Conservation (phyloP, 2,113 vertebrate species). For the Alethe castanea region DNA sequence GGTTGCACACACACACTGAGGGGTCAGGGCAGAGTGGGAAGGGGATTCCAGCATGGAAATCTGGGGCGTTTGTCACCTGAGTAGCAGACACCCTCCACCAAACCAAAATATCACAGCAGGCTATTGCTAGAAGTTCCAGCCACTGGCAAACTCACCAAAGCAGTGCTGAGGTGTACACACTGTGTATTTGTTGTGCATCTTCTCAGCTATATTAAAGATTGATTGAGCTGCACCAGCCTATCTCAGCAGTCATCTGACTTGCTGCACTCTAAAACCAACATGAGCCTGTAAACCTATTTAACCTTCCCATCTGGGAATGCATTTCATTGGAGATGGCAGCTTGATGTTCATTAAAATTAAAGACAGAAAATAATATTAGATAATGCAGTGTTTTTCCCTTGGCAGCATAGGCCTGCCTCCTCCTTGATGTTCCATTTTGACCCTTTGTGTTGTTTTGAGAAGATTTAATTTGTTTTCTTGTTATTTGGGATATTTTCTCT, state of each 20-base stretch:
- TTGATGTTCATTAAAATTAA: constrained; percentile 34
- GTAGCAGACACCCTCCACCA: not conserved
- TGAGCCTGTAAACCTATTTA: constrained; percentile 6
- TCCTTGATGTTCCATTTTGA: not conserved
- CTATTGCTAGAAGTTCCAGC: not conserved
- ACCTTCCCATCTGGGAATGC: not conserved
- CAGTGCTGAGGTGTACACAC: not conserved
- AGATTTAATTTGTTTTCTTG: not conserved
- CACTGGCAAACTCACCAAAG: not conserved
- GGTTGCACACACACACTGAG: not conserved
- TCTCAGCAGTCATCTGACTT: not conserved
- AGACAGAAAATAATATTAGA: not conserved
- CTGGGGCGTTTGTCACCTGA: not conserved
- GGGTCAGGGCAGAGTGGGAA: not conserved
- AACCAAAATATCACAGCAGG: not conserved
- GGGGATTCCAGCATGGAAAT: not conserved
- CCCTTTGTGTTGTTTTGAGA: not conserved
- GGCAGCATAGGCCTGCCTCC: not conserved
- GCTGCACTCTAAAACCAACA: constrained; percentile 14
- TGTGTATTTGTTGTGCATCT: not conserved
- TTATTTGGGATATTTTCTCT: not conserved
- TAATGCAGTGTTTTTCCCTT: not conserved
- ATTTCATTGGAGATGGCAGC: not conserved
- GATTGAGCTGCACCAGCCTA: not conserved
- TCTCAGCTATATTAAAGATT: not conserved